Base-by-base conservation (phyloP, 2,797 vertebrate species). In the Hippoglossus hippoglossus region DNA sequence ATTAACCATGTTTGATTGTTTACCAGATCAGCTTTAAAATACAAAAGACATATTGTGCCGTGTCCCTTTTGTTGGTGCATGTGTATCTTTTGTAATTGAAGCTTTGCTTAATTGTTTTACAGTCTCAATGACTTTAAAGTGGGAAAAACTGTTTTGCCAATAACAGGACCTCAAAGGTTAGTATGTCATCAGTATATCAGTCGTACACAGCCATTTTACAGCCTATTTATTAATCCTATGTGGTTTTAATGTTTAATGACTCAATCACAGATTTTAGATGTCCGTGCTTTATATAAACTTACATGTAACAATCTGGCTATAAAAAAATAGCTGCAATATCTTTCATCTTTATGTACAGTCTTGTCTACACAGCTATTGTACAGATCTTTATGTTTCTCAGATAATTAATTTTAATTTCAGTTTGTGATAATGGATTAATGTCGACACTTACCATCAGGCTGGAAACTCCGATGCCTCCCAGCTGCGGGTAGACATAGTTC, bases 391-490 rank as follows among this genome's bases (percentile, higher is more conserved):
- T 24, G 56, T 21, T 41, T 21, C 7, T 36, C 56, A 41, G 13
- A 11, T 21, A 22, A 25, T 25, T 7, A 19, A 25, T 15, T 34
- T 12, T n/a, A 13, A 49, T 0, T 39, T 22, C 3, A 21, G 19
- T 19, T 51, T 9, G 19, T 1, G 3, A 19, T 49, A 22, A 41
- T 15, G 22, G 39, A 31, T 22, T 47, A 10, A 49, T 41, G 24
- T 25, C 16, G 6, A 41, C 16, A 41, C 96, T 95, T 82, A 98
- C 98, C 41, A 99, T 96, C 84, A 96, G 95, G 86, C 98, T 99
- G 92, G 98, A 96, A 0, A 98, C 97, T 69, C 98, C 98, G 0
- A 99, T 97, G 87, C 98, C 98, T 1, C 98, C 97, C 59, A 99
- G 92, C 63, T 93, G 95, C n/a, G 98, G 97, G 46, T 94, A 98